phyloP scores from a whole-genome alignment of 2,797 vertebrate genomes.

The Tenualosa thibaudeaui region DNA sequence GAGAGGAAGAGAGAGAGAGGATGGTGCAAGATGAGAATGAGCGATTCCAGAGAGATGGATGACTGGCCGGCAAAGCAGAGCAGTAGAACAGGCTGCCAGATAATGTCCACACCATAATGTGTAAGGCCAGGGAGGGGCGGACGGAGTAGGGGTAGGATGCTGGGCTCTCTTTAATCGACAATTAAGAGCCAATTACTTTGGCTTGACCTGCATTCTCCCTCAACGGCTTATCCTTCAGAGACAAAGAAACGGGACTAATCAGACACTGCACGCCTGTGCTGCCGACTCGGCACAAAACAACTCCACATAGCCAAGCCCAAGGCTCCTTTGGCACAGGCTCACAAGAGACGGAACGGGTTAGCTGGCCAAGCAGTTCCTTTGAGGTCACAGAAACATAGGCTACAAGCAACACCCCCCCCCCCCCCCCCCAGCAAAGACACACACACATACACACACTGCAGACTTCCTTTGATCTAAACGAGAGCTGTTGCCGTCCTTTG shows the following conservation, averaged over 20 bases:
- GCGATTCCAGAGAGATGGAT: background rate
- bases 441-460: background rate
- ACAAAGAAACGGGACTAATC: background rate
- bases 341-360: background rate
- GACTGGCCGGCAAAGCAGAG: slow-evolving; percentile 7
- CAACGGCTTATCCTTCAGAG: background rate
- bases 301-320: background rate
- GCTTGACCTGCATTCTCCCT: slow-evolving; percentile 17
- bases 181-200: slow-evolving; percentile 9
- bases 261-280: background rate
- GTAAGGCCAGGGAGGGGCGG: background rate
- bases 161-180: slow-evolving; percentile 7
- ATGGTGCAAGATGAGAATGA: background rate
- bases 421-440: background rate
- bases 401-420: background rate
- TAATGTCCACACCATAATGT: slow-evolving; percentile 14
- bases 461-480: background rate
- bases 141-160: background rate
- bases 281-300: background rate
- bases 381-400: background rate
- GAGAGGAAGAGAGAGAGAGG: background rate
- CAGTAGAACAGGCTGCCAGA: slow-evolving; percentile 1
- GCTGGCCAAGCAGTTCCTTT: background rate
- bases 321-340: background rate
- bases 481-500: background rate